A percentile compares a stretch with the other conserved stretches of the same genome.
Evolutionary conservation across 2,113 vertebrate species (phyloP).

Genomic region (Acrocephalus kingi): DNA sequence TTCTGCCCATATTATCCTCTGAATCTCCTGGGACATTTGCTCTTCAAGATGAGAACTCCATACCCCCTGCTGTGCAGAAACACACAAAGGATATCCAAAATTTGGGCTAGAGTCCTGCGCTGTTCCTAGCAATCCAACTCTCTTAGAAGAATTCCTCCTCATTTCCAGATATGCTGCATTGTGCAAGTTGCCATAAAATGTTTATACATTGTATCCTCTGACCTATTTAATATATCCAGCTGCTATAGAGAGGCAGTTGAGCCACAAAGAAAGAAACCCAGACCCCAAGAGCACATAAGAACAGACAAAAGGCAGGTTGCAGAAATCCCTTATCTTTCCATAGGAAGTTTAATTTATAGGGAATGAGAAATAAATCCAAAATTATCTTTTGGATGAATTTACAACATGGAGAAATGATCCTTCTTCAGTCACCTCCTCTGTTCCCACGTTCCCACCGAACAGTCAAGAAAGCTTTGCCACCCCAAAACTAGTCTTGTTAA

Average conservation of each 20-base stretch:
- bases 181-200: background rate
- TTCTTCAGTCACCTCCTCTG: background rate
- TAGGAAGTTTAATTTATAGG: background rate
- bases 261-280: background rate
- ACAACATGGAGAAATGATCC: background rate
- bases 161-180: background rate
- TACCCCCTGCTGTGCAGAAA: background rate
- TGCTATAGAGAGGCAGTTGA: background rate
- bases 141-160: background rate
- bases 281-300: background rate
- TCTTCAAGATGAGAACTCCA: background rate
- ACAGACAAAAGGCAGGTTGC: background rate
- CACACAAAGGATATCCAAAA: background rate
- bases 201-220: background rate
- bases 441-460: background rate
- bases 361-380: background rate
- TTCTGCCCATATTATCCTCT: background rate
- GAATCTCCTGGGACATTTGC: background rate
- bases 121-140: background rate
- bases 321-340: background rate
- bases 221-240: background rate
- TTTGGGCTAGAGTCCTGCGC: accelerated
- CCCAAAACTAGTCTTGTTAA: background rate
- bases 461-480: background rate
- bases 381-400: background rate